Evolutionary conservation across 2,888 invertebrate species (phyloP).

Genomic region (Tholera decimalis): DNA sequence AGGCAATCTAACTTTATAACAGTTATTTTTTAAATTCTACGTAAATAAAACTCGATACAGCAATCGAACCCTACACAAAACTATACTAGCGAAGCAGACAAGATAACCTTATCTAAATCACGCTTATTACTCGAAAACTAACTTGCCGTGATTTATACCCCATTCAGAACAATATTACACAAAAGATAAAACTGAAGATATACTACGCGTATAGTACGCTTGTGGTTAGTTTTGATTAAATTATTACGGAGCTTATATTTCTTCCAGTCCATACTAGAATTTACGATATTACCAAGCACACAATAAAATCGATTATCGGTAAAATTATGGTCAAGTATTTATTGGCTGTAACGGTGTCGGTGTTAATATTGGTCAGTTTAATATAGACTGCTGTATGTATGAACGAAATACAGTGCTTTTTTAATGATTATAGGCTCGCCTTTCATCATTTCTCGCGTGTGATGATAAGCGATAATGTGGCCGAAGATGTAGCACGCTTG

Average conservation of each 20-base stretch:
- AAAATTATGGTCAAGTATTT: conserved; percentile 41
- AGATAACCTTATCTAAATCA: conserved; percentile 17
- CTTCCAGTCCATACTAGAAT: conserved; percentile 43
- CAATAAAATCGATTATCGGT: conserved; percentile 55
- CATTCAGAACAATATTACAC: conserved; percentile 16
- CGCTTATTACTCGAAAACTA: conserved; percentile 26
- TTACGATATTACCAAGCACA: conserved; percentile 46
- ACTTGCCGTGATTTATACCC: conserved; percentile 22
- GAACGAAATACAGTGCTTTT: neutral
- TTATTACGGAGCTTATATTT: conserved; percentile 49
- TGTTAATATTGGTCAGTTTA: conserved; percentile 26
- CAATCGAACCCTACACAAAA: too few species aligned
- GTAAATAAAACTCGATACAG: too few species aligned
- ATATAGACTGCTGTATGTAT: neutral
- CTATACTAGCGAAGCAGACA: neutral
- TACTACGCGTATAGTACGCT: conserved; percentile 26
- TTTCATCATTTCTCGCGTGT: too few species aligned
- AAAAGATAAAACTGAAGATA: conserved; percentile 34
- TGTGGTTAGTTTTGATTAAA: conserved; percentile 47
- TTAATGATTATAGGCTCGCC: too few species aligned
- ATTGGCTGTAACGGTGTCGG: conserved; percentile 25
- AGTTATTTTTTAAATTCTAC: too few species aligned
- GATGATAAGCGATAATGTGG: too few species aligned
- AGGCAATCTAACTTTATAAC: neutral
- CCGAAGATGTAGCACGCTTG: too few species aligned